Evolutionary conservation across 2,113 vertebrate genomes (phyloP).

Genomic region (Picathartes gymnocephalus): DNA sequence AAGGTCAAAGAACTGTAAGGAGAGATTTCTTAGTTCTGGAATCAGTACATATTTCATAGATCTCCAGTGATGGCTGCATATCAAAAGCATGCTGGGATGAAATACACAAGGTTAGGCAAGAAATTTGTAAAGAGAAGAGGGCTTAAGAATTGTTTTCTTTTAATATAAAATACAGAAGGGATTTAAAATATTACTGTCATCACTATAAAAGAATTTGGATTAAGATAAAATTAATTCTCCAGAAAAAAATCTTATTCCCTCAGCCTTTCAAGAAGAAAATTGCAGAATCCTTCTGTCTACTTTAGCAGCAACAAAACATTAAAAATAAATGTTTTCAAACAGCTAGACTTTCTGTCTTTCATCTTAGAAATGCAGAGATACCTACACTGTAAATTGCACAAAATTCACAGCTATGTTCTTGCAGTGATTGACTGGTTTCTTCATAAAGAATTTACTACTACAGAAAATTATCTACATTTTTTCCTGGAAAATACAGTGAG

Average conservation of each 20-base stretch:
- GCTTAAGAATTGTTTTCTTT: neutral
- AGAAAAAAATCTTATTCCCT: neutral
- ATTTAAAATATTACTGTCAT: neutral
- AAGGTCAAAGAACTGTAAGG: neutral
- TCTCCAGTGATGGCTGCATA: neutral
- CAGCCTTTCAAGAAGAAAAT: neutral
- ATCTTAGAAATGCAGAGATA: neutral
- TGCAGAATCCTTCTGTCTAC: neutral
- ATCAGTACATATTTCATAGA: neutral
- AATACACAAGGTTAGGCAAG: neutral
- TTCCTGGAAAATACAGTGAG: neutral
- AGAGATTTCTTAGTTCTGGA: neutral
- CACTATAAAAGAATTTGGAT: neutral
- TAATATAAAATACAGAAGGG: neutral
- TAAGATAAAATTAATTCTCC: neutral
- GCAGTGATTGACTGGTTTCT: neutral
- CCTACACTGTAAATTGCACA: neutral
- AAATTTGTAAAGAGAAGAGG: neutral
- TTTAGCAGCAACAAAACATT: neutral
- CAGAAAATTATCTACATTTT: neutral
- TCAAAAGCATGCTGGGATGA: neutral
- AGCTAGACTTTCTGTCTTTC: neutral
- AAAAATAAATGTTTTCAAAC: constrained; percentile 29
- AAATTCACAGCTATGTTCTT: neutral
- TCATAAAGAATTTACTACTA: constrained; percentile 24